Conservation (phyloP, 2,888 invertebrate genomes). For the Alentia gelatinosa region DNA sequence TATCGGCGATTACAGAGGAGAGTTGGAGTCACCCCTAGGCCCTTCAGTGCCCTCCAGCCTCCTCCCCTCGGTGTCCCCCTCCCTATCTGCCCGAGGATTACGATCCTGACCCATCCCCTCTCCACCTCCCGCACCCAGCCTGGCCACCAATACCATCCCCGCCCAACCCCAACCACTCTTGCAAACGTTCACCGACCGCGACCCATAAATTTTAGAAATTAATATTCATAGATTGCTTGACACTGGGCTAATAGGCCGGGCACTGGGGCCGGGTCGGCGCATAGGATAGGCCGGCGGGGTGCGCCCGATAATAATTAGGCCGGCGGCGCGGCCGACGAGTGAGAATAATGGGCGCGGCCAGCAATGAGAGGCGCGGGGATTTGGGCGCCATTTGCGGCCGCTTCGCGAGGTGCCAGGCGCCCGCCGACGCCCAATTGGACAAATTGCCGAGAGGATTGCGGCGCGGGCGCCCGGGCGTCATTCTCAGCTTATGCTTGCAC, state of each 20-base stretch:
- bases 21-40: background rate
- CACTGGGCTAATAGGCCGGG: constrained; percentile 51
- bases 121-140: background rate
- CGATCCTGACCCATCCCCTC: background rate
- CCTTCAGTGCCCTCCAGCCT: background rate
- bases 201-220: constrained; percentile 52
- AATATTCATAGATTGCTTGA: constrained; percentile 54
- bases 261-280: constrained; percentile 20
- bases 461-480: background rate
- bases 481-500: constrained; percentile 42
- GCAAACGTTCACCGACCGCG: too few relatives aligned
- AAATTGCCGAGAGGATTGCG: constrained; percentile 48
- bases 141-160: background rate
- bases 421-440: constrained; percentile 38
- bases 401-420: constrained; percentile 33
- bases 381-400: constrained; percentile 47
- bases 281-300: constrained; percentile 24
- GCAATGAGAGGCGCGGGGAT: constrained; percentile 45
- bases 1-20: background rate
- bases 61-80: background rate
- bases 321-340: background rate
- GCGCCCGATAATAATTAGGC: constrained; percentile 48
- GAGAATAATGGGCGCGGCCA: constrained; percentile 34
- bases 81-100: background rate
- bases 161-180: background rate